Percentiles rank a stretch among this genome's conserved stretches.
phyloP scores from a whole-genome alignment of 2,888 invertebrate genomes.

The Plebejus anna region DNA sequence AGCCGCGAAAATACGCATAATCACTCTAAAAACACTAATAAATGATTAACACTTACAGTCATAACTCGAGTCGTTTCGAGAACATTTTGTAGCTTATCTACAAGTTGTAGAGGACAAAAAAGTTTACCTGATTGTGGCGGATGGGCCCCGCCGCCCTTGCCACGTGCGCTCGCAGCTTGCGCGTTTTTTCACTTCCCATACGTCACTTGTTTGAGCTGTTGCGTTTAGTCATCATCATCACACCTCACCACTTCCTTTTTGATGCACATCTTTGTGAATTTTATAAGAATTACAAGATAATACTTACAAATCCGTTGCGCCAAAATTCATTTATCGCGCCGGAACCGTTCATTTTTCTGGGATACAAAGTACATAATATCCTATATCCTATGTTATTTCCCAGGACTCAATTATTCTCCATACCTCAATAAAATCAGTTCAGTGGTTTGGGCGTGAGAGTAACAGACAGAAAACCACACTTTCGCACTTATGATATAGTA shows the following conservation, averaged over 20 bases:
- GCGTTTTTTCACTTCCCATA: conserved; percentile 37
- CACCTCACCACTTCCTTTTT: neutral
- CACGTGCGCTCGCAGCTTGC: conserved; percentile 74
- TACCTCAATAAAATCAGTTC: no score
- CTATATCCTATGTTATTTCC: no score
- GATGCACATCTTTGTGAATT: neutral
- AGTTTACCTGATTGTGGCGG: conserved; percentile 75
- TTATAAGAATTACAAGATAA: no score
- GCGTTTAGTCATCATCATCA: conserved; percentile 10
- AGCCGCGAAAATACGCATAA: conserved; percentile 9
- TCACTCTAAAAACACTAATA: conserved; percentile 20
- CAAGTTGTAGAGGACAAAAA: conserved; percentile 49
- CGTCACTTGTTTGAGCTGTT: conserved; percentile 23
- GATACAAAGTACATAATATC: no score
- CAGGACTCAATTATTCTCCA: no score
- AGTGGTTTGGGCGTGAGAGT: no score
- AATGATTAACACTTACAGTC: conserved; percentile 26
- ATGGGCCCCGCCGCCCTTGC: conserved; percentile 75
- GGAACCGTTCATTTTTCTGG: no score
- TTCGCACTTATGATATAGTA: no score
- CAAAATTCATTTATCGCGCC: no score
- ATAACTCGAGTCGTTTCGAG: conserved; percentile 41
- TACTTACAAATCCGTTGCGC: no score
- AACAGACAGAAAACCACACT: no score
- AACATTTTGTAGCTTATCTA: conserved; percentile 61